Evolutionary conservation across 2,888 invertebrate genomes (phyloP), one percentile per base, ranked within the genome.

Genomic region (Meloe dianella): DNA sequence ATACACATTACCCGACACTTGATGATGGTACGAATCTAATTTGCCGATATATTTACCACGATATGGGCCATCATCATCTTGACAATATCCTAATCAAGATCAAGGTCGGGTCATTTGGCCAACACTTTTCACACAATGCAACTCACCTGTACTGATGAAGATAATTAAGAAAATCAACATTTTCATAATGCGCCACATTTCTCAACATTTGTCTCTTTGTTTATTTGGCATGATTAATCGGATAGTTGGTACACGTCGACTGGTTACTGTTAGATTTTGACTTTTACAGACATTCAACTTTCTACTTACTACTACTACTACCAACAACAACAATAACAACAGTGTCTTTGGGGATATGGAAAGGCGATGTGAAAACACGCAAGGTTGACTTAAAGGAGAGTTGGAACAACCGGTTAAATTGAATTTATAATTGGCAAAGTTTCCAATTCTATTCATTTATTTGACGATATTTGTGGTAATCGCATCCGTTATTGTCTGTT

Each of bases 11-110:
- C 96, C 96, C 0, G 92, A 90, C 0, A 96, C 95, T 88, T 94
- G 95, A 82, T 96, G 95, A 83, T 96, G 95, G 80, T 95, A 96
- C 0, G 95, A 92, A 84, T 95, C 95, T 57, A 96, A 84, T 84
- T 92, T 93, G 7, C 95, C 95, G 65, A 96, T 85, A 75, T 89
- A 89, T 83, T 92, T 93, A 60, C 96, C 96, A 67, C 86, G 87
- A 80, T 94, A 94, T 6, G 91, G 91, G 0, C 91, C 92, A 41
- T 90, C 90, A 56, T 91, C 90, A 62, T 92, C 91, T 74, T 86
- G 83, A 64, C 75, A 74, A n/a, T 27, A 29, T 54, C 57, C 69
- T 71, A 65, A 30, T 4, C 20, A 41, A 59, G 6, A 38, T 14
- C 51, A 41, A 57, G 54, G 8, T 6, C 24, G 14, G 10, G n/a